Base-by-base conservation (phyloP, 2,113 vertebrate genomes). In the Neomonachus schauinslandi region DNA sequence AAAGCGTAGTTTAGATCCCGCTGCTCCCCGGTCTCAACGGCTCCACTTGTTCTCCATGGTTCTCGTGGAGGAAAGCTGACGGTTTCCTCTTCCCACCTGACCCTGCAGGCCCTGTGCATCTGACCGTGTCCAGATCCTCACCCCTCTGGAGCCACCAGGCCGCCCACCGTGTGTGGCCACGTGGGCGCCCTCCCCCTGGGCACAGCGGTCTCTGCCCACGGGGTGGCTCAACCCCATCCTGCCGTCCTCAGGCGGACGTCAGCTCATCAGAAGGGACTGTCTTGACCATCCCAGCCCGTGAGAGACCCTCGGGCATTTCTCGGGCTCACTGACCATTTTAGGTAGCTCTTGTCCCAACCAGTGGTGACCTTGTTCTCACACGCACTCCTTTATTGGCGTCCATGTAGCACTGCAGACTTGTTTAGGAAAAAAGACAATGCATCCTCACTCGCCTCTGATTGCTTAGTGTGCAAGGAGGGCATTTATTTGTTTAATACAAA, bases 331-430 rank as follows among this genome's bases (percentile, higher is more conserved):
- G 19, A 22, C 51, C 16, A 1, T n/a, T 7, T 33, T 7, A 3
- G 0, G 0, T 2, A 28, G 5, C n/a, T 36, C 36, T 14, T 9
- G 22, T 14, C 21, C 11, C 4, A 11, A 57, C 7, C 33, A 7
- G 12, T 2, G 15, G 8, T 1, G 49, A 15, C 16, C 59, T 91
- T 9, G 31, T 65, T 55, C 15, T 13, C 59, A 5, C 33, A 14
- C 6, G 7, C 7, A 31, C 24, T 14, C 28, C n/a, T 13, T 57
- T 18, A 13, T 42, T 36, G 9, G 8, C 5, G 28, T 31, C n/a
- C 33, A 49, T 0, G 5, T 8, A 11, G 26, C 51, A 21, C 14
- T 14, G 7, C 8, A 31, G 3, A 22, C 82, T 28, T 22, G 3
- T 16, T 71, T 39, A 74, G 7, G 76, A 53, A 72, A 22, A 51